These are phyloP conservation scores for Drosophila sordidapex DNA, from an alignment of 2,888 invertebrate genomes.

Conservation along the genomic window DNA sequence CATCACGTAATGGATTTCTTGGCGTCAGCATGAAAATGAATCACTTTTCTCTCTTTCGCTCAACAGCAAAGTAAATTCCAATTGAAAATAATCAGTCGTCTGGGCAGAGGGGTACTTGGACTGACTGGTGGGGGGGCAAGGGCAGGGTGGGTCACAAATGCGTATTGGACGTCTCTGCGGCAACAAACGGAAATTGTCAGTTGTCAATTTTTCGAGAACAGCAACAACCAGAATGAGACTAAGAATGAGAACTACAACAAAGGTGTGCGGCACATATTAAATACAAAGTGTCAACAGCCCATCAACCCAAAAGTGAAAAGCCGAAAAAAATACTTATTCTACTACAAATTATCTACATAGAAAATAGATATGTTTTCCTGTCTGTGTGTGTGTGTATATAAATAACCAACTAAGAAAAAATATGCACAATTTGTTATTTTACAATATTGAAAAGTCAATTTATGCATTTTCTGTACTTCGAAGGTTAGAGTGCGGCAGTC, in stretches of 20 bases:
- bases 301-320: conserved; percentile 51
- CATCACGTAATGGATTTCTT: conserved; percentile 66
- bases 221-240: not conserved
- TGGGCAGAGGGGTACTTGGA: not conserved
- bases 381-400: conserved; percentile 4
- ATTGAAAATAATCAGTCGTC: conserved; percentile 51
- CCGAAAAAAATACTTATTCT: conserved; percentile 20
- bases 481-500: not conserved
- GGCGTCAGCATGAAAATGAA: conserved; percentile 53
- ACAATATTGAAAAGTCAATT: not conserved
- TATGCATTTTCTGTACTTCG: not conserved
- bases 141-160: conserved; percentile 4
- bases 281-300: conserved; percentile 72
- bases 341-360: conserved; percentile 5
- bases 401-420: conserved; percentile 15
- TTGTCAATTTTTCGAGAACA: conserved; percentile 63
- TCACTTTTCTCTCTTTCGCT: conserved; percentile 35
- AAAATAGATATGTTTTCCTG: not conserved
- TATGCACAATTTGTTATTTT: not conserved
- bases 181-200: conserved; percentile 75
- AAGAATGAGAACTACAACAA: conserved; percentile 37
- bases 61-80: conserved; percentile 42
- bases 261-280: conserved; percentile 62
- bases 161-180: conserved; percentile 23
- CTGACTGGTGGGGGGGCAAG: not conserved